These are phyloP conservation scores for Setipinna tenuifilis DNA, from an alignment of 2,797 vertebrate species.

Conservation along the genomic window DNA sequence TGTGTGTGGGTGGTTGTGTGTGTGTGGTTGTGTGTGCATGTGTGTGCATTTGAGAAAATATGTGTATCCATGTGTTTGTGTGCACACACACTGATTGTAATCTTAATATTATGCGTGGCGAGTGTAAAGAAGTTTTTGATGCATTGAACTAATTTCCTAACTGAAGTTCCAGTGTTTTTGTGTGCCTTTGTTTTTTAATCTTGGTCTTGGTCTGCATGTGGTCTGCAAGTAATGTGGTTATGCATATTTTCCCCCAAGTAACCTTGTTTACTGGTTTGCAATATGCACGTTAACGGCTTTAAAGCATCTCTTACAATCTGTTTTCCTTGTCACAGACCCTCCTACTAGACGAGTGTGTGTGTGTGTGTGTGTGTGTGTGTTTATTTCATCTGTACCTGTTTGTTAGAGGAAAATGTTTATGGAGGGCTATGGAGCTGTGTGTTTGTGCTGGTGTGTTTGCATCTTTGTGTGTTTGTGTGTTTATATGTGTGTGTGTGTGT, in stretches of 20 bases:
- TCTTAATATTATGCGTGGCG: neutral
- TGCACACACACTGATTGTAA: neutral
- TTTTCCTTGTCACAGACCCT: neutral
- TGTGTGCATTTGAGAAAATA: neutral
- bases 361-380: neutral
- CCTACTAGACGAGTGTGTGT: neutral
- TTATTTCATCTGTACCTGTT: neutral
- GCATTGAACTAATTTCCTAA: neutral
- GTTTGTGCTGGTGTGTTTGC: too few relatives aligned
- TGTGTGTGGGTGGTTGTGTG: neutral
- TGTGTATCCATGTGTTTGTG: neutral
- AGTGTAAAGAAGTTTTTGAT: neutral
- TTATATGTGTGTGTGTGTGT: too few relatives aligned
- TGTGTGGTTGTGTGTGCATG: neutral
- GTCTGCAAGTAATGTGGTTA: neutral
- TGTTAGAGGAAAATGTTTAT: too few relatives aligned
- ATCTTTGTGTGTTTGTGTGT: too few relatives aligned
- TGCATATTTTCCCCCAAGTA: neutral
- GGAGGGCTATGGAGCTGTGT: too few relatives aligned
- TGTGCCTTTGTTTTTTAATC: neutral
- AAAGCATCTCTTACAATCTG: too few relatives aligned
- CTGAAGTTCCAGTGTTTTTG: neutral
- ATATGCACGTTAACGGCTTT: neutral
- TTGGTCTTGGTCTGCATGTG: neutral
- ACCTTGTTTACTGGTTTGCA: neutral